A percentile compares a stretch with the other conserved stretches of the same genome.
These are phyloP conservation scores for Trileptium ribeirensis DNA, from an alignment of 2,888 invertebrate species.

Conservation along the genomic window DNA sequence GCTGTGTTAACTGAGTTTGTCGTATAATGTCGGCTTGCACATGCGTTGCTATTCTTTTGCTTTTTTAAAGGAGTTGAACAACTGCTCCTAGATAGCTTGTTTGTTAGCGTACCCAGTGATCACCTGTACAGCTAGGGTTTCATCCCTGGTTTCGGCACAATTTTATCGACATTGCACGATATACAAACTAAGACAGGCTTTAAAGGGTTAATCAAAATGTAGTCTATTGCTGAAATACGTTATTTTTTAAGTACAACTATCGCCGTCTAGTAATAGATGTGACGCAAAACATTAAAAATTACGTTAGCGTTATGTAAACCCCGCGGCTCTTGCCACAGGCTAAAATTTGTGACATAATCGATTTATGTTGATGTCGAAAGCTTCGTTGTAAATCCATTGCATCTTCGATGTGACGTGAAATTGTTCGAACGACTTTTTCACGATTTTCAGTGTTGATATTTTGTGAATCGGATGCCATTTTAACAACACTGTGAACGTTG, in stretches of 20 bases:
- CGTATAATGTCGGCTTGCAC: too few species aligned
- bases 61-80: too few species aligned
- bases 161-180: too few species aligned
- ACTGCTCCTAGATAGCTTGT: too few species aligned
- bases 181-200: neutral
- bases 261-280: neutral
- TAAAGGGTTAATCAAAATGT: neutral
- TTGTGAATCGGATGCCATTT: constrained; percentile 25
- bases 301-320: constrained; percentile 36
- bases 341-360: neutral
- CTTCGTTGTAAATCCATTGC: constrained; percentile 25
- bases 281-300: neutral
- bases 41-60: too few species aligned
- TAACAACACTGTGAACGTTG: constrained; percentile 23
- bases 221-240: too few species aligned
- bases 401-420: constrained; percentile 26
- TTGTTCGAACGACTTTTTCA: constrained; percentile 16
- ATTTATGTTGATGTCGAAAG: neutral
- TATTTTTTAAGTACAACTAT: too few species aligned
- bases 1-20: too few species aligned
- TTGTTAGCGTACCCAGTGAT: too few species aligned
- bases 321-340: constrained; percentile 22
- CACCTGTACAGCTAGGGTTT: too few species aligned
- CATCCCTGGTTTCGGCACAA: too few species aligned
- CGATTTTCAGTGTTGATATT: constrained; percentile 19